Base-by-base conservation (phyloP, 2,797 vertebrate genomes). In the Toxotes lorentzi region DNA sequence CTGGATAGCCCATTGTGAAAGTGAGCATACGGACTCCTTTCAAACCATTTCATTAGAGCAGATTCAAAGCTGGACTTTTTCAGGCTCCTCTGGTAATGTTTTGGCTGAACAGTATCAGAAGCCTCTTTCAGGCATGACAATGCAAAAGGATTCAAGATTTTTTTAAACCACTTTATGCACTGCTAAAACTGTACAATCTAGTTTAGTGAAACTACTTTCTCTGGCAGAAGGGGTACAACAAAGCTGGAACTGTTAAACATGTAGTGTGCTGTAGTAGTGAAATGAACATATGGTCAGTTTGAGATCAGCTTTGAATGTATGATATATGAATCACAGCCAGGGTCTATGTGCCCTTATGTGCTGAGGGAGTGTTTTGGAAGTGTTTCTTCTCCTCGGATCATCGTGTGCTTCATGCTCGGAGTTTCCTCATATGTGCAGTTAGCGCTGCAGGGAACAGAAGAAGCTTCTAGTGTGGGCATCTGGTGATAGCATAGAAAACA, bases 401-500 rank as follows among this genome's bases (percentile, higher is more conserved):
- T 71, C 71, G 58, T 67, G 41, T 40, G 50, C 56, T 38, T 61
- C 19, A 19, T 0, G 7, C 60, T 8, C 0, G 6, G 30, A 73
- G 57, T 71, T 60, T 72, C 61, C n/a, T 50, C 63, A 58, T n/a
- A 62, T 72, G 62, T 50, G 41, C 43, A 17, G 56, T 70, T 60
- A 47, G 32, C 30, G 61, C 54, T 86, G 71, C 54, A 47, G 81
- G 57, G 66, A 69, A 12, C 67, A 66, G 56, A 32, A 63, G 54
- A 32, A n/a, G 62, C 68, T 83, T 40, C 19, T 64, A 12, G 70
- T 62, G 81, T 72, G 35, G 66, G 73, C 3, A 59, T 78, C 62
- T 68, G 65, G 53, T 80, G 66, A 75, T 41, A 74, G 78, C 48
- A 38, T 4, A 67, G 57, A 71, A 70, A 78, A 69, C 38, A 72